Evolutionary conservation across 2,113 vertebrate species (phyloP).

Genomic region (Phrynosoma platyrhinos): DNA sequence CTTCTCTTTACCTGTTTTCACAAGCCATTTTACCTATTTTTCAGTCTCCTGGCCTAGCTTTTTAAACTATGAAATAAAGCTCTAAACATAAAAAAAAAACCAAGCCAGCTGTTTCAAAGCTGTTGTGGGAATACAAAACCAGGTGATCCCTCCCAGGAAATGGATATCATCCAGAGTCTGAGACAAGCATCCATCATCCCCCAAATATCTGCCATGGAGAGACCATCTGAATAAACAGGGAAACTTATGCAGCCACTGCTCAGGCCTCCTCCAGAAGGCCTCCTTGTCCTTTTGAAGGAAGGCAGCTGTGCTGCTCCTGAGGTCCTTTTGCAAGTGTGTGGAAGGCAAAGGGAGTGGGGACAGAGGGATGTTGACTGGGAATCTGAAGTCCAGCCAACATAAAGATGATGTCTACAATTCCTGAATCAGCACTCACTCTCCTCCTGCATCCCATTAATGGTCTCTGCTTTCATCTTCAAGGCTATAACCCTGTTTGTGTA

Average conservation of each 20-base stretch:
- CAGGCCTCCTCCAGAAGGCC: constrained; percentile 45
- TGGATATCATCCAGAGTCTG: constrained; percentile 52
- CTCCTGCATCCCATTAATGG: background rate
- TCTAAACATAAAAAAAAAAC: constrained; percentile 24
- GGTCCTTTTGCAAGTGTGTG: background rate
- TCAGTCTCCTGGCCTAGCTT: constrained; percentile 35
- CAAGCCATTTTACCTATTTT: constrained; percentile 32
- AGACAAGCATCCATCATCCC: constrained; percentile 71
- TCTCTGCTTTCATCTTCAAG: constrained; percentile 23
- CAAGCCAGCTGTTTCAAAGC: constrained; percentile 63
- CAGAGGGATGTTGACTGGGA: background rate
- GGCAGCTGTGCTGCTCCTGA: constrained; percentile 47
- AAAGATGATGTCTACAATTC: background rate
- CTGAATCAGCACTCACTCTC: constrained; percentile 11
- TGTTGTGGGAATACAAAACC: constrained; percentile 64
- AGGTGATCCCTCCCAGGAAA: constrained; percentile 72
- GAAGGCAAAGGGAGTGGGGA: background rate
- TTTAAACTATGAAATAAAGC: background rate
- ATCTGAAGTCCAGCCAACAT: constrained; percentile 38
- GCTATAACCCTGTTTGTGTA: background rate
- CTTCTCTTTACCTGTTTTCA: constrained; percentile 35
- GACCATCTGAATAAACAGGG: constrained; percentile 74
- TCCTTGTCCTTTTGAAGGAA: constrained; percentile 46
- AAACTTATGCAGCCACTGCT: constrained; percentile 48
- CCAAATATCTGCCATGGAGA: constrained; percentile 61